A percentile compares a stretch with the other conserved stretches of the same genome.
phyloP scores from a whole-genome alignment of 2,113 vertebrate species.

The Sceloporus undulatus region DNA sequence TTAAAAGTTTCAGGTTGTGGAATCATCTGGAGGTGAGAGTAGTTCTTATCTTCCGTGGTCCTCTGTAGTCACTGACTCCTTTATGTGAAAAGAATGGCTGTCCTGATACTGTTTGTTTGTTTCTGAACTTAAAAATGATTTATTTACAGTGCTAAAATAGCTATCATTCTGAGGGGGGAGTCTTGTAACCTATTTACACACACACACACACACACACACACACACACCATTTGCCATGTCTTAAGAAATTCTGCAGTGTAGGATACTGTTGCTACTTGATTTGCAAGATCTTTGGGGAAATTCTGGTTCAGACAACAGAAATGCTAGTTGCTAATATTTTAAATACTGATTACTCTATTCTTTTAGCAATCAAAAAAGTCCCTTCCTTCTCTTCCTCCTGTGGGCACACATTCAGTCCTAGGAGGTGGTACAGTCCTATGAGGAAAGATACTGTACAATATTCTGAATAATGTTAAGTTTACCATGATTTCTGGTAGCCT shows the following conservation, averaged over 20 bases:
- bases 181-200: background rate
- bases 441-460: background rate
- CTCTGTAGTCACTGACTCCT: background rate
- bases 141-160: too few relatives aligned
- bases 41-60: background rate
- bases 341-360: background rate
- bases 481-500: background rate
- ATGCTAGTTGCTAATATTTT: background rate
- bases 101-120: background rate
- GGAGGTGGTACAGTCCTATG: background rate
- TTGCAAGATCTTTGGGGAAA: background rate
- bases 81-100: background rate
- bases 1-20: background rate
- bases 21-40: too few relatives aligned
- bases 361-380: background rate
- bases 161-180: background rate
- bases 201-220: too few relatives aligned
- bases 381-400: too few relatives aligned
- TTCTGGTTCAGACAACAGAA: background rate
- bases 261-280: background rate
- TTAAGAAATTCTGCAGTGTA: background rate
- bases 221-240: background rate
- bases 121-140: background rate
- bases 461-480: background rate
- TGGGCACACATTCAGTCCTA: background rate